phyloP scores from a whole-genome alignment of 2,888 invertebrate genomes.

The Bombylius discolor region DNA sequence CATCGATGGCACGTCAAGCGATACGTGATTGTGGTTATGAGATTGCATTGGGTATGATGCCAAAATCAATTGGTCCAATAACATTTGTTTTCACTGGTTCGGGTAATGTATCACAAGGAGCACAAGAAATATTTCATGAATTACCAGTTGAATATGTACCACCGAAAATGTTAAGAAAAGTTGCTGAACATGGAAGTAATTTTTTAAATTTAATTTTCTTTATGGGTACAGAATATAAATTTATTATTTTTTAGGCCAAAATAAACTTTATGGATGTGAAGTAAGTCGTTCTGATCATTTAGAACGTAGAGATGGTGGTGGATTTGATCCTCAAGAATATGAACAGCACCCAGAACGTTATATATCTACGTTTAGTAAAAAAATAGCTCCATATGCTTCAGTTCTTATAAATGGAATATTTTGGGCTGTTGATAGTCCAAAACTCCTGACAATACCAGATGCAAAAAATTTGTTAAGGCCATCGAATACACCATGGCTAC shows the following conservation, averaged over 20 bases:
- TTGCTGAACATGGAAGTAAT: constrained; percentile 90
- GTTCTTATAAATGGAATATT: constrained; percentile 97
- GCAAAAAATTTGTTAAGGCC: constrained; percentile 87
- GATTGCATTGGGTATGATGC: constrained; percentile 90
- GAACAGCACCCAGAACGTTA: constrained; percentile 88
- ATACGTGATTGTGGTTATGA: constrained; percentile 99
- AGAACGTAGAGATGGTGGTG: constrained; percentile 82
- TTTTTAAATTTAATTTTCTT: constrained; percentile 4
- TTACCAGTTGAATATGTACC: constrained; percentile 95
- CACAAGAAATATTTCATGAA: constrained; percentile 90
- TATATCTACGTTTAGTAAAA: constrained; percentile 89
- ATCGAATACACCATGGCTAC: constrained; percentile 85
- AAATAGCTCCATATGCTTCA: constrained; percentile 95
- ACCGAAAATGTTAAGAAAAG: constrained; percentile 86
- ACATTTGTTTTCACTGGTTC: constrained; percentile 97
- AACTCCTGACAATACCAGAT: constrained; percentile 92
- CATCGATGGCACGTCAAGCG: constrained; percentile 94
- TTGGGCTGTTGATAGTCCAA: constrained; percentile 95
- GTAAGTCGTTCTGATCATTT: constrained; percentile 89
- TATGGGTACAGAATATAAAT: not conserved
- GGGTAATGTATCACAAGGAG: constrained; percentile 91
- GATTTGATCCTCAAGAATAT: constrained; percentile 78
- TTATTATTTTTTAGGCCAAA: constrained; percentile 49
- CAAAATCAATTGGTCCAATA: constrained; percentile 91
- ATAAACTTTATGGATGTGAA: constrained; percentile 93